A percentile compares a stretch with the other conserved stretches of the same genome.
Conservation (phyloP, 2,113 vertebrate species). For the Megaptera novaeangliae region DNA sequence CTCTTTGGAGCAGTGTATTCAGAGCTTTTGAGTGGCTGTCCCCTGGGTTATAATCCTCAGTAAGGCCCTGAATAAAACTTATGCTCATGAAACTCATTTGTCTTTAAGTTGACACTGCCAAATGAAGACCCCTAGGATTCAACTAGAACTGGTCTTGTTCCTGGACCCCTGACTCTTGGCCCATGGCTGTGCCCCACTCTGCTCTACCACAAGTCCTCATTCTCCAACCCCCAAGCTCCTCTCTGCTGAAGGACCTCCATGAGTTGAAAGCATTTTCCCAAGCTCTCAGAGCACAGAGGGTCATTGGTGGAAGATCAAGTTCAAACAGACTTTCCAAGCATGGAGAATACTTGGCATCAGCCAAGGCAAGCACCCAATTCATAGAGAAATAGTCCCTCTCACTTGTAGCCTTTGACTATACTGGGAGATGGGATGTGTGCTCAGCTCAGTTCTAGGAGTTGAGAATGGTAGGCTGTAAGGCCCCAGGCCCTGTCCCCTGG, state of each 20-base stretch:
- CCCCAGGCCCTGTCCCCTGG: neutral
- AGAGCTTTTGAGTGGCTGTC: too few species aligned
- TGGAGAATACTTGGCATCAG: neutral
- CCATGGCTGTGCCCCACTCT: neutral
- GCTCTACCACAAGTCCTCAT: neutral
- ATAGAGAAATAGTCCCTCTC: neutral
- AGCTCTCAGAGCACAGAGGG: neutral
- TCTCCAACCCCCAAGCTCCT: neutral
- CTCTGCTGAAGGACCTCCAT: neutral
- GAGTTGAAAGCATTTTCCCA: neutral
- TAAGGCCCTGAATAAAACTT: too few species aligned
- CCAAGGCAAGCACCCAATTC: neutral
- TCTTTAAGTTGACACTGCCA: neutral
- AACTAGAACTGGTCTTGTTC: neutral
- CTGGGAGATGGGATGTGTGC: neutral
- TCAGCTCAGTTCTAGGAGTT: neutral
- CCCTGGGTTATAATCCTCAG: too few species aligned
- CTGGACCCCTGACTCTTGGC: neutral
- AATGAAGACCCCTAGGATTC: neutral
- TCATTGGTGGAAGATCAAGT: neutral
- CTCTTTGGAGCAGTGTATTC: too few species aligned
- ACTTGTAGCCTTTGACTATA: neutral
- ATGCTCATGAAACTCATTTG: too few species aligned
- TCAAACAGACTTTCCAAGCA: neutral
- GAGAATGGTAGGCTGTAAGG: neutral